Evolutionary conservation across 2,797 vertebrate species (phyloP).

Genomic region (Pelodytes ibericus): DNA sequence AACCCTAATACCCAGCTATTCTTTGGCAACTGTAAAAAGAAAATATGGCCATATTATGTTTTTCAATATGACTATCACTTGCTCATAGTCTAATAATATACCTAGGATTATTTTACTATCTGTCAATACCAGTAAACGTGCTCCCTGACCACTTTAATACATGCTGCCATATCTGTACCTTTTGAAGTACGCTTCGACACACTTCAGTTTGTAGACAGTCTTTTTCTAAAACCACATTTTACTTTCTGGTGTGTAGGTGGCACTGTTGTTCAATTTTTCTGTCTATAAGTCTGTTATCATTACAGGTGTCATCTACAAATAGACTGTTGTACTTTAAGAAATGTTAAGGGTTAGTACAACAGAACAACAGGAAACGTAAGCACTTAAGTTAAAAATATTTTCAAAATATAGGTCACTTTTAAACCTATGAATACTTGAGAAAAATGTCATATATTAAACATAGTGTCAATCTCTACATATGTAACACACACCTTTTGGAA

Average conservation of each 20-base stretch:
- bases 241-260: slow-evolving; percentile 26
- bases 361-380: slow-evolving; percentile 10
- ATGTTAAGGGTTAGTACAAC: slow-evolving; percentile 19
- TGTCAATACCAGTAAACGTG: no score
- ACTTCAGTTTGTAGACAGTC: no score
- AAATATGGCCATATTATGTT: no score
- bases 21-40: no score
- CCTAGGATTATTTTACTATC: no score
- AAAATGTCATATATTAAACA: not conserved
- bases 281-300: not conserved
- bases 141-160: no score
- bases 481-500: not conserved
- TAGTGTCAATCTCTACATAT: not conserved
- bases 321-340: slow-evolving; percentile 1
- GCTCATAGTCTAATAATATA: no score
- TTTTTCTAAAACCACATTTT: not conserved
- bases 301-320: slow-evolving; percentile 30
- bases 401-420: not conserved
- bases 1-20: no score
- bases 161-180: no score
- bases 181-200: no score
- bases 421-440: not conserved
- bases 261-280: slow-evolving; percentile 27
- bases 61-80: no score
- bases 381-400: slow-evolving; percentile 23